These are phyloP conservation scores for Shinisaurus crocodilurus DNA, from an alignment of 2,113 vertebrate species.

Conservation along the genomic window DNA sequence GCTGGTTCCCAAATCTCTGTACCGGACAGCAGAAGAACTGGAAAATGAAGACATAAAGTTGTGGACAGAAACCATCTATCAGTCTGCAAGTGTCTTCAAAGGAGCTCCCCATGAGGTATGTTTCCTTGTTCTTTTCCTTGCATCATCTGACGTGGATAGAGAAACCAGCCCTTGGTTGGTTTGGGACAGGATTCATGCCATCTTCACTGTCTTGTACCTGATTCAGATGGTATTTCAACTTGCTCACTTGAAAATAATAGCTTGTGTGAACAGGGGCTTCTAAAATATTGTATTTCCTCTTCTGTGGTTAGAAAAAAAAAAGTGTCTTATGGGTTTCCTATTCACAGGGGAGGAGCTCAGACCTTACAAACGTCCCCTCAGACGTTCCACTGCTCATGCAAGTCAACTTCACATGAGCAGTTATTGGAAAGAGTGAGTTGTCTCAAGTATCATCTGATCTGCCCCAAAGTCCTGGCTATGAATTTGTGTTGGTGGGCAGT, in stretches of 20 bases:
- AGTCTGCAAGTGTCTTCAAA: slow-evolving; percentile 94
- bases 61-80: slow-evolving; percentile 95
- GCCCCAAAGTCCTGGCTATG: background rate
- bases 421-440: background rate
- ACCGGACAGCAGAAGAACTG: slow-evolving; percentile 91
- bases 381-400: background rate
- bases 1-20: slow-evolving; percentile 92
- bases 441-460: background rate
- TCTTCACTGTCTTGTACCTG: background rate
- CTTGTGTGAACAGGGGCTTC: background rate
- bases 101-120: slow-evolving; percentile 93
- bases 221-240: background rate
- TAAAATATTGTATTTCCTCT: background rate
- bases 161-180: background rate
- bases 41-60: slow-evolving; percentile 91
- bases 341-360: background rate
- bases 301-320: background rate
- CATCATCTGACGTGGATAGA: background rate
- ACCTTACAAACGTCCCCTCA: background rate
- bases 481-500: background rate
- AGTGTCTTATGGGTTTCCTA: background rate
- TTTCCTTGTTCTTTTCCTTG: background rate
- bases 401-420: background rate
- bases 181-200: background rate
- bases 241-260: background rate